Conservation (phyloP, 2,113 vertebrate genomes). For the Zootoca vivipara region DNA sequence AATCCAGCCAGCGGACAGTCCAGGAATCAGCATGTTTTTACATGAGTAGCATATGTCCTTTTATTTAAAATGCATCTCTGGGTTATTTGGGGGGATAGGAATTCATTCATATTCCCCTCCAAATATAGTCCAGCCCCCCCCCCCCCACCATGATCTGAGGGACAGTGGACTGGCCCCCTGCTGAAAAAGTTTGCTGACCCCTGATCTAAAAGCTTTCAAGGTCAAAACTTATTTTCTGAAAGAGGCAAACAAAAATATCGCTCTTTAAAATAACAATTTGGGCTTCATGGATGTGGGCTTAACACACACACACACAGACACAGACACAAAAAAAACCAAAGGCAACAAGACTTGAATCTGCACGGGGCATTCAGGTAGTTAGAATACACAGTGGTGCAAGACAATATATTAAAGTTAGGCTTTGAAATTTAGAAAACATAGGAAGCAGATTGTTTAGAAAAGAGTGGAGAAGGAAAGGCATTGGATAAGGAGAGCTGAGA, state of each 20-base stretch:
- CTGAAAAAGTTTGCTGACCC: no score
- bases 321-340: background rate
- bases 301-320: no score
- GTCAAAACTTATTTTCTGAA: background rate
- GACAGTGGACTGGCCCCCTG: no score
- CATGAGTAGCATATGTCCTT: no score
- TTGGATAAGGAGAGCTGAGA: background rate
- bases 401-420: background rate
- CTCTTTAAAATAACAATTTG: background rate
- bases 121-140: no score
- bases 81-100: no score
- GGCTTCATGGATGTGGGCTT: background rate
- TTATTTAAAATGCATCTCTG: no score
- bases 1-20: no score
- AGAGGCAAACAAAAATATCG: background rate
- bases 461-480: background rate
- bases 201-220: background rate
- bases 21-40: no score
- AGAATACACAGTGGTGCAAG: background rate
- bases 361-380: background rate
- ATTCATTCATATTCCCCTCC: no score
- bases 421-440: background rate
- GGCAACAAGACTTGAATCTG: background rate
- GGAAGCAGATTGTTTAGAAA: background rate
- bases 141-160: no score